phyloP scores from a whole-genome alignment of 2,888 invertebrate genomes.

The Siphonodentalium dalli region DNA sequence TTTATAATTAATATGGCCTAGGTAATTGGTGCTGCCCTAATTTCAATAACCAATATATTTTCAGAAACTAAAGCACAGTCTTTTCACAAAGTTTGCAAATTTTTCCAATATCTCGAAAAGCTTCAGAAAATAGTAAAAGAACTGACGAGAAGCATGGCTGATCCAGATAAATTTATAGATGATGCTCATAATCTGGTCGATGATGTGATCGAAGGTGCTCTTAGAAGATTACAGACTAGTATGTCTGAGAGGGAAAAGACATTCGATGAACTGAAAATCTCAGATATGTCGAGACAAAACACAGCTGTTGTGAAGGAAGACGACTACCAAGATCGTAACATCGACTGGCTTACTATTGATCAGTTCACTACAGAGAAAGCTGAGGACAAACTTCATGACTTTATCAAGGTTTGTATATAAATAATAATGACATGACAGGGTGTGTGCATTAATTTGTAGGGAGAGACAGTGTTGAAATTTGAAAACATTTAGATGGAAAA shows the following conservation, averaged over 20 bases:
- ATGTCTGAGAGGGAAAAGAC: constrained; percentile 51
- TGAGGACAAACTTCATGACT: constrained; percentile 60
- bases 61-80: no score
- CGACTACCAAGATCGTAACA: constrained; percentile 55
- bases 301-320: constrained; percentile 42
- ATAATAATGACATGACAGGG: no score
- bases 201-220: constrained; percentile 54
- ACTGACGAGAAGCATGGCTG: no score
- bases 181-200: constrained; percentile 56
- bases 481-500: no score
- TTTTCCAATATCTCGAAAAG: no score
- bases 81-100: no score
- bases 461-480: no score
- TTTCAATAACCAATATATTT: no score
- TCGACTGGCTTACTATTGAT: constrained; percentile 60
- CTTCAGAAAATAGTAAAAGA: no score
- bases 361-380: constrained; percentile 55
- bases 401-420: constrained; percentile 58
- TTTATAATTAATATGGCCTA: no score
- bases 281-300: constrained; percentile 40
- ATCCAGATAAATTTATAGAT: constrained; percentile 41
- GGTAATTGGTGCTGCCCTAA: no score
- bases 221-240: constrained; percentile 51
- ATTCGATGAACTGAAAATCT: constrained; percentile 46
- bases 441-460: no score